Evolutionary conservation across 2,888 invertebrate species (phyloP), one percentile per base, ranked within the genome.

Genomic region (Amitus sp.): DNA sequence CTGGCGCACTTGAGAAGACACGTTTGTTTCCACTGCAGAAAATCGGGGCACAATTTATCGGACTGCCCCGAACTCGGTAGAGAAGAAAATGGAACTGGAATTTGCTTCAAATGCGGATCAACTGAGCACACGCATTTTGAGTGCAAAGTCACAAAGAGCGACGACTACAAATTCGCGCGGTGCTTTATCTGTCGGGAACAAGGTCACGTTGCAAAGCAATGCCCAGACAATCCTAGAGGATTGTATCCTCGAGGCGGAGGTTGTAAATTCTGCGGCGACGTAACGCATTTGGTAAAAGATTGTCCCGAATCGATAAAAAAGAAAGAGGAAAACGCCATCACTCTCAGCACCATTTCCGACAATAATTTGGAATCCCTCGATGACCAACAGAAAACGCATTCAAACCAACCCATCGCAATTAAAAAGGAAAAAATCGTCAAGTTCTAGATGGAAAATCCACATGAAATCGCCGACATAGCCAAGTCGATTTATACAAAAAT

Each of bases 51-150:
- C 75, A 87, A 89, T 69, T 82, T 95, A 27, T 89, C 92, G 0
- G 91, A 94, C 62, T 95, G 95, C 83, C 94, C 94, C 0, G 87
- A 90, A 46, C 74, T 89, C 10, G 85, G 84, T 67, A 84, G 85
- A 6, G 86, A 86, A 69, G 85, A 85, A 73, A 78, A 83, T 0
- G 85, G 84, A 3, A 87, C 87, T 46, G 92, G 92, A 5, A 88
- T 94, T 45, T 95, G 95, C 75, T 95, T 92, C 75, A 94, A 94
- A 80, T 95, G 95, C 82, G 95, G 95, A 0, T 94, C 94, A 0
- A 92, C 92, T 2, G 95, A 95, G 77, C 95, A 95, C 76, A 88
- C 87, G 9, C 89, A 90, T 72, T 88, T 88, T 75, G 88, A 90
- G 73, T 92, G 92, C 72, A 89, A 87, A 84, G 89, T 90, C 0